Evolutionary conservation across 2,113 vertebrate genomes (phyloP), one percentile per base, ranked within the genome.

Genomic region (Delphinapterus leucas): DNA sequence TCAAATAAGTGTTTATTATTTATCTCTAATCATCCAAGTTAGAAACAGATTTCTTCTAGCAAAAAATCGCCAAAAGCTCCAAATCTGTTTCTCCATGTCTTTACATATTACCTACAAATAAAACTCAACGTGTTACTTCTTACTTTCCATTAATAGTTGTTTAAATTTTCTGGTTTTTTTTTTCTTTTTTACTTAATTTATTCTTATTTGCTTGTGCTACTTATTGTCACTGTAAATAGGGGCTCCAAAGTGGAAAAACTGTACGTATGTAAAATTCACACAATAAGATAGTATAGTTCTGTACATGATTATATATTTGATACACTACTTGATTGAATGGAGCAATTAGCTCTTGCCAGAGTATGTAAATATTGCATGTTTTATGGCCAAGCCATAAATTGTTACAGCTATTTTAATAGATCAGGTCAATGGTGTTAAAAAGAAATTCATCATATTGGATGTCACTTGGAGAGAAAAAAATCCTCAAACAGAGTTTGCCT

Each of bases 391-490:
- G 33, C 28, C 5, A n/a, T 80, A 92, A 88, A 74, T 38, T 55
- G 11, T 85, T 81, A 84, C 6, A 93, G n/a, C 1, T 58, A 53
- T 67, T 91, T 88, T 47, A 93, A 80, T 85, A 28, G 13, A 73
- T 93, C n/a, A 23, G 23, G n/a, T 74, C 83, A 95, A 84, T 80
- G 28, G 80, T 44, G 8, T 91, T 88, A 47, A 82, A 95, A 93
- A 82, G 6, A 84, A 80, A 84, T 96, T 6, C 38, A 90, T 53
- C 61, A 17, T 44, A 58, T 38, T 61, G 18, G 4, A 60, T 91
- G 41, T 73, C 31, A 79, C 18, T 79, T 4, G 2, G 7, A 83
- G 23, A 93, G 33, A 73, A 53, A 31, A 10, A 14, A 18, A 31
- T 70, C 12, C 55, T 93, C 28, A 53, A 92, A 33, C 17, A 84